Conservation (phyloP, 2,797 vertebrate genomes). For the Antrozous pallidus region DNA sequence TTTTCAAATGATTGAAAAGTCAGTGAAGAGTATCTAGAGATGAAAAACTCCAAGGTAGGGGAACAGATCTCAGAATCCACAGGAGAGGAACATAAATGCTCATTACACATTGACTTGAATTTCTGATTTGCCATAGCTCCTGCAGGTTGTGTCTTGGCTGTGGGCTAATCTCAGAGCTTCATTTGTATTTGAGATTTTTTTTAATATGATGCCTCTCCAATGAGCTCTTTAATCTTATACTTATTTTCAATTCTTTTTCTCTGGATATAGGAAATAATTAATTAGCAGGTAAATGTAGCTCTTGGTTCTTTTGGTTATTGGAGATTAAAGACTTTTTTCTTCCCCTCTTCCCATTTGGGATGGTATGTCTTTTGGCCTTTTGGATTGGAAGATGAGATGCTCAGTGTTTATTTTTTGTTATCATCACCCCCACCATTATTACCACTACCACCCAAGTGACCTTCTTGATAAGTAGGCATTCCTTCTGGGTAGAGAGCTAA, state of each 20-base stretch:
- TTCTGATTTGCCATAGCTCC: slow-evolving; percentile 52
- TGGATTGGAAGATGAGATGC: not conserved
- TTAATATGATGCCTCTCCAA: slow-evolving; percentile 50
- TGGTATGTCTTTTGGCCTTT: not conserved
- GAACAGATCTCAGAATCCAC: slow-evolving; percentile 46
- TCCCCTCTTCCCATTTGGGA: not conserved
- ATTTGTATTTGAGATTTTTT: slow-evolving; percentile 64
- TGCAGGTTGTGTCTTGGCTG: slow-evolving; percentile 57
- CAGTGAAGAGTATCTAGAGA: slow-evolving; percentile 53
- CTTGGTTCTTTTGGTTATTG: slow-evolving; percentile 29
- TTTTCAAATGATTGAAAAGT: slow-evolving; percentile 52
- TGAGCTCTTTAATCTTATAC: slow-evolving; percentile 59
- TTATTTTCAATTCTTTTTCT: slow-evolving; percentile 62
- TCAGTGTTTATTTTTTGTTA: not conserved
- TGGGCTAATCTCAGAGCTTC: slow-evolving; percentile 50
- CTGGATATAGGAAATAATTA: slow-evolving; percentile 30
- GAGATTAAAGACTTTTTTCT: not conserved
- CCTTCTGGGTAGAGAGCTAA: not conserved
- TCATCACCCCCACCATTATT: no score
- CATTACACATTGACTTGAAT: slow-evolving; percentile 55
- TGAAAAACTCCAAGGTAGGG: slow-evolving; percentile 42
- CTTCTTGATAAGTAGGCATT: not conserved
- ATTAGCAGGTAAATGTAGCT: slow-evolving; percentile 15
- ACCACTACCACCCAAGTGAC: not conserved
- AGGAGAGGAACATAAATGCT: slow-evolving; percentile 46